Conservation (phyloP, 2,888 invertebrate genomes). For the Lydus trimaculatus region DNA sequence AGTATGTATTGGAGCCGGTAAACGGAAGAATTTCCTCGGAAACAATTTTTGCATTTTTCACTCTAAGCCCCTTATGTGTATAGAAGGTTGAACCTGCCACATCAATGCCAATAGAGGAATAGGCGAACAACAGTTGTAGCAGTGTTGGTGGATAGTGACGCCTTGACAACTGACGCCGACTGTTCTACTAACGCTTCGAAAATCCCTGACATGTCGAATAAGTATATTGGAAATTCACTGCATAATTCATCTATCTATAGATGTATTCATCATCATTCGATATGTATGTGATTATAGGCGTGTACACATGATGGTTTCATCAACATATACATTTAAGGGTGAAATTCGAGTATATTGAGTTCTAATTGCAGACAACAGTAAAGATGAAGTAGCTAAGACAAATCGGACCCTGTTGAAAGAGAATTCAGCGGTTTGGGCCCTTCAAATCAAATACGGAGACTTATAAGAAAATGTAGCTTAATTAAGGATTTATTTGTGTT, state of each 20-base stretch:
- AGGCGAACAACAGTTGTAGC: no score
- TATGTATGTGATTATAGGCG: not conserved
- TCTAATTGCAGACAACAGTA: not conserved
- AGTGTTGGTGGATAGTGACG: constrained; percentile 26
- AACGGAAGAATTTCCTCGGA: constrained; percentile 29
- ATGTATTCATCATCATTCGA: no score
- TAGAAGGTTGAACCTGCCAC: constrained; percentile 23
- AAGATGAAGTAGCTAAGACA: not conserved
- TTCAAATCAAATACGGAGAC: not conserved
- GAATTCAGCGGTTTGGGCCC: not conserved
- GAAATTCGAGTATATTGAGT: no score
- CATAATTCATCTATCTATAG: constrained; percentile 29
- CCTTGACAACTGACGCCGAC: constrained; percentile 39
- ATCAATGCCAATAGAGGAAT: constrained; percentile 23
- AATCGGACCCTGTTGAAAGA: no score
- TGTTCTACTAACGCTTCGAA: constrained; percentile 36
- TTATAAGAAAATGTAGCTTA: not conserved
- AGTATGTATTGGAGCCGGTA: constrained; percentile 29
- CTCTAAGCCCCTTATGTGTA: constrained; percentile 9
- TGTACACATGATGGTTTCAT: not conserved
- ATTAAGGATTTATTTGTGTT: no score
- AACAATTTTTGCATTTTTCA: constrained; percentile 31
- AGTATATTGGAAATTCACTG: constrained; percentile 36
- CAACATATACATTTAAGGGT: no score
- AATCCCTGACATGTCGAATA: constrained; percentile 37